Conservation (phyloP, 1,140 invertebrate species). For the Pseudomyrmex concolor region DNA sequence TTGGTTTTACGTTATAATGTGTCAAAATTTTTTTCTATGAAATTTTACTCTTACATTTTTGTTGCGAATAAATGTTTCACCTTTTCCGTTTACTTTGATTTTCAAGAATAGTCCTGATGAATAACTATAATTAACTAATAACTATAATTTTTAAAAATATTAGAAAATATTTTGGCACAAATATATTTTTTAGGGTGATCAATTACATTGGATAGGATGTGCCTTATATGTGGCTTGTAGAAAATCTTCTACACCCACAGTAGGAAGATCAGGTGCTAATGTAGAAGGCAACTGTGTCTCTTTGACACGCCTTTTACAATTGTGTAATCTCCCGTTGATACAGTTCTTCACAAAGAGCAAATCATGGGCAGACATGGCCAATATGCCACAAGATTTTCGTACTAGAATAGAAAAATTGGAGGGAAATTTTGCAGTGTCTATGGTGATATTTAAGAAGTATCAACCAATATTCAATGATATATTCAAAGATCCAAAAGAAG, state of each 20-base stretch:
- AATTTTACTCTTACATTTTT: background rate
- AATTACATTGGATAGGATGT: constrained; percentile 97
- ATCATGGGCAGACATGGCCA: constrained; percentile 98
- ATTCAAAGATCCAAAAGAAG: constrained; percentile 89
- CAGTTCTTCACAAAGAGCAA: constrained; percentile 98
- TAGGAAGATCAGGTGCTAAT: constrained; percentile 88
- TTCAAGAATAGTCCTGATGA: background rate
- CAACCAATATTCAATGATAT: constrained; percentile 94
- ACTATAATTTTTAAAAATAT: background rate
- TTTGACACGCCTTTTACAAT: constrained; percentile 93
- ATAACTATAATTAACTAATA: too few relatives aligned
- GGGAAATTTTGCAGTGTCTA: constrained; percentile 97
- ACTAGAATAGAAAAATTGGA: constrained; percentile 94
- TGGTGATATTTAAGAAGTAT: constrained; percentile 97
- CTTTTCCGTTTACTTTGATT: background rate
- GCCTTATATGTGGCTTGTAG: constrained; percentile 96
- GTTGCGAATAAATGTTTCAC: background rate
- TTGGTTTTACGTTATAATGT: too few relatives aligned
- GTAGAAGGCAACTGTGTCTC: constrained; percentile 97
- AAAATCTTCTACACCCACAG: constrained; percentile 91
- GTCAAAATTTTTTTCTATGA: too few relatives aligned
- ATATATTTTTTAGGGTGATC: constrained; percentile 91
- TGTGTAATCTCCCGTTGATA: constrained; percentile 95
- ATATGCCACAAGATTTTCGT: constrained; percentile 93
- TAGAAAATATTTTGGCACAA: background rate